Percentiles rank a stretch among this genome's conserved stretches.
Evolutionary conservation across 1,140 invertebrate species (phyloP).

Genomic region (Sinella curviseta): DNA sequence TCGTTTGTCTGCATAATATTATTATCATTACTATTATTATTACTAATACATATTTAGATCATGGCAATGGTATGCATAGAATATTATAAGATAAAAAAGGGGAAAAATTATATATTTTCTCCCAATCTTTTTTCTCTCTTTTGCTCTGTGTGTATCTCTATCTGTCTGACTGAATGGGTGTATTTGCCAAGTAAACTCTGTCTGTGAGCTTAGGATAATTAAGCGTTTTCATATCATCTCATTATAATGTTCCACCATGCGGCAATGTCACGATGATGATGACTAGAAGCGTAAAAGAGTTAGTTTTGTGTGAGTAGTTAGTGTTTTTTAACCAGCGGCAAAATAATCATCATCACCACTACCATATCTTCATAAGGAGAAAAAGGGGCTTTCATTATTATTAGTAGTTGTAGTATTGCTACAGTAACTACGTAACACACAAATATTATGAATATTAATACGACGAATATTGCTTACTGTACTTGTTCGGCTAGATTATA

Average conservation of each 20-base stretch:
- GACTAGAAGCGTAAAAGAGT: constrained; percentile 26
- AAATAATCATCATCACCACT: neutral
- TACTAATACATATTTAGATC: too few species aligned
- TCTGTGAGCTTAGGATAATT: constrained; percentile 20
- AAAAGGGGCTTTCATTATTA: constrained; percentile 6
- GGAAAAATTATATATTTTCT: constrained; percentile 27
- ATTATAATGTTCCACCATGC: constrained; percentile 27
- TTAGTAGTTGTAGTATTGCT: neutral
- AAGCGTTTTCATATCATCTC: constrained; percentile 26
- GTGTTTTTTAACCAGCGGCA: constrained; percentile 25
- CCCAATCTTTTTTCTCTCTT: neutral
- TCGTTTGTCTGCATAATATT: too few species aligned
- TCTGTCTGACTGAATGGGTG: neutral
- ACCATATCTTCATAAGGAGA: neutral
- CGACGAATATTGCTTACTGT: too few species aligned
- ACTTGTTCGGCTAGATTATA: too few species aligned
- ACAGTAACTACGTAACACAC: neutral
- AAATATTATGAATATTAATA: neutral
- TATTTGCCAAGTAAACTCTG: constrained; percentile 24
- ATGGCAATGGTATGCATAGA: neutral
- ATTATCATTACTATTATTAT: too few species aligned
- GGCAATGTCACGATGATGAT: constrained; percentile 22
- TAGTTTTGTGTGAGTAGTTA: constrained; percentile 11
- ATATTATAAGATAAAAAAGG: neutral
- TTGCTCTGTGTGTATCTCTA: neutral